Conservation (phyloP, 2,888 invertebrate genomes). For the Megaustenia siamemsis region DNA sequence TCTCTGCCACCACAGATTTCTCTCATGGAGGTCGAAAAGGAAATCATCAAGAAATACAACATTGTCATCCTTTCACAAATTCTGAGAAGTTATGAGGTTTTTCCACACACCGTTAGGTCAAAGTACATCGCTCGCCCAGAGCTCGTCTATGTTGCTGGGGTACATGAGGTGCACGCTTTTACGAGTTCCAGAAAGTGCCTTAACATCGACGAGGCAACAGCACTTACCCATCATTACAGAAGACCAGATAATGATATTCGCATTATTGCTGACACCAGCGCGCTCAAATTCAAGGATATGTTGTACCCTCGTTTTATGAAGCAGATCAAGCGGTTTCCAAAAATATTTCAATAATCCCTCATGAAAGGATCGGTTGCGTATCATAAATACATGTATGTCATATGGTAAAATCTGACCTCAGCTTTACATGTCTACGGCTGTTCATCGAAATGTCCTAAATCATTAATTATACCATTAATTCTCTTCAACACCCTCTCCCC, state of each 20-base stretch:
- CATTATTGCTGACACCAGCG: not conserved
- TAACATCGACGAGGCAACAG: not conserved
- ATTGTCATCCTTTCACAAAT: not conserved
- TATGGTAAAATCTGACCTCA: no score
- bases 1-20: not conserved
- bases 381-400: no score
- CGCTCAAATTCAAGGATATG: not conserved
- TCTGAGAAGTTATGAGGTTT: not conserved
- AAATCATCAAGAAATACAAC: not conserved
- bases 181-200: not conserved
- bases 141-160: not conserved
- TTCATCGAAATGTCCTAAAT: no score
- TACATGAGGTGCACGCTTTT: not conserved
- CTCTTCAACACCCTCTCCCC: no score
- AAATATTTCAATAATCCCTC: not conserved
- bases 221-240: constrained; percentile 22
- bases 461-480: no score
- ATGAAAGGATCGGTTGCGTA: no score
- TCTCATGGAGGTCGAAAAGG: not conserved
- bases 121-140: constrained; percentile 22
- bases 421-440: no score
- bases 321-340: not conserved
- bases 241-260: not conserved
- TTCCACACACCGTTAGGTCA: not conserved
- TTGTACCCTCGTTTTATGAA: not conserved